A percentile compares a stretch with the other conserved stretches of the same genome.
Conservation (phyloP, 1,140 invertebrate genomes). For the Micrasema longulum region DNA sequence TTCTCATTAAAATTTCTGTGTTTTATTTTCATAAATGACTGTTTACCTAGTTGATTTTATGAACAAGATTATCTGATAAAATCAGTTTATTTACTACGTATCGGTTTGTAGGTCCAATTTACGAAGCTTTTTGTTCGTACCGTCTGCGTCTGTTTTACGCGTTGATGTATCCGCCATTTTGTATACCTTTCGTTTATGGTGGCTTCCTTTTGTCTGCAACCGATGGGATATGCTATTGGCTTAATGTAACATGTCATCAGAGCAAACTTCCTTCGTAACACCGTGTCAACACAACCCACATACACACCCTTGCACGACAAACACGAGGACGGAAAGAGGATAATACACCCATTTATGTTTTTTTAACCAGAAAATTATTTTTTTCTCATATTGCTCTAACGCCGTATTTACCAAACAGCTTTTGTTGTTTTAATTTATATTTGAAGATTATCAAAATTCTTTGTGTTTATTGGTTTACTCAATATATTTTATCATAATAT, state of each 20-base stretch:
- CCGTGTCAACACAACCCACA: conserved; percentile 8
- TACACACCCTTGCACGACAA: background rate
- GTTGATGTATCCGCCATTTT: background rate
- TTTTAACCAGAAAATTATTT: too few species aligned
- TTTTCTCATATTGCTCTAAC: too few species aligned
- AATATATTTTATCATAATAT: too few species aligned
- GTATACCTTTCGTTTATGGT: conserved; percentile 6
- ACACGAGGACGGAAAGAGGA: background rate
- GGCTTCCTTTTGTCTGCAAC: conserved; percentile 8
- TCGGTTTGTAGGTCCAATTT: background rate
- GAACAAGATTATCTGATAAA: too few species aligned
- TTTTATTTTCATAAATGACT: too few species aligned
- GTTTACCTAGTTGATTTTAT: too few species aligned
- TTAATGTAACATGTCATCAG: conserved; percentile 38
- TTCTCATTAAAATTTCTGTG: too few species aligned
- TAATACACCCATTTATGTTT: background rate
- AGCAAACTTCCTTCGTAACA: conserved; percentile 36
- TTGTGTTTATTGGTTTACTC: too few species aligned
- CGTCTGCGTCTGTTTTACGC: background rate
- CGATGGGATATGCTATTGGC: conserved; percentile 4
- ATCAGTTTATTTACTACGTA: background rate
- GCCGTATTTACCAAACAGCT: too few species aligned
- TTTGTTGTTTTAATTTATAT: too few species aligned
- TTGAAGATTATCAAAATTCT: too few species aligned
- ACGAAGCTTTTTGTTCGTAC: background rate